phyloP scores from a whole-genome alignment of 1,140 invertebrate genomes.

The Neelides sp. region DNA sequence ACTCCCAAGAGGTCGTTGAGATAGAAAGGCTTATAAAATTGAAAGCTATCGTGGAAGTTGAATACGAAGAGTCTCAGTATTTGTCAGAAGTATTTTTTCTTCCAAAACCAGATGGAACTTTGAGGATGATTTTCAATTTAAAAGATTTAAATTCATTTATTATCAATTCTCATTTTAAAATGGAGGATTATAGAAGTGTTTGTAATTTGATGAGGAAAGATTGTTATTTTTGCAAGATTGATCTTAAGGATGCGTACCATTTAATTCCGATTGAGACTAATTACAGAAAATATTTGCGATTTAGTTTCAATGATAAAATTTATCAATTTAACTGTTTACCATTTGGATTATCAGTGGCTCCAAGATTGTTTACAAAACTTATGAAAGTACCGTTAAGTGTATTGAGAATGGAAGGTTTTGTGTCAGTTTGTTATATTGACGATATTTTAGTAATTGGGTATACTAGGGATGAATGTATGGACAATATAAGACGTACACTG shows the following conservation, averaged over 20 bases:
- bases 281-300: slow-evolving; percentile 15
- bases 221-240: slow-evolving; percentile 10
- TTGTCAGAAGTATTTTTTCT: neutral
- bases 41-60: neutral
- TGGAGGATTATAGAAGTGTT: slow-evolving; percentile 12
- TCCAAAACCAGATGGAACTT: slow-evolving; percentile 12
- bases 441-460: slow-evolving; percentile 15
- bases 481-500: neutral
- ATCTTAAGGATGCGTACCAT: slow-evolving; percentile 22
- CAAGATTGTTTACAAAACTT: slow-evolving; percentile 18
- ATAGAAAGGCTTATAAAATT: neutral
- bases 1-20: neutral
- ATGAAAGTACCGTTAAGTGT: slow-evolving; percentile 14
- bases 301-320: slow-evolving; percentile 5
- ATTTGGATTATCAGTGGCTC: slow-evolving; percentile 16
- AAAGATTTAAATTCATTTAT: slow-evolving; percentile 12
- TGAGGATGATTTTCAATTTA: slow-evolving; percentile 12
- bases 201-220: slow-evolving; percentile 7
- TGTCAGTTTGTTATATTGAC: slow-evolving; percentile 17
- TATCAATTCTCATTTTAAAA: slow-evolving; percentile 16
- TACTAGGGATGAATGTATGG: neutral
- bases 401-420: slow-evolving; percentile 5
- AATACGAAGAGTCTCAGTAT: neutral
- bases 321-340: slow-evolving; percentile 19
- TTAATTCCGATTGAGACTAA: slow-evolving; percentile 3